phyloP scores from a whole-genome alignment of 2,797 vertebrate species.

The Lepus oiostolus region DNA sequence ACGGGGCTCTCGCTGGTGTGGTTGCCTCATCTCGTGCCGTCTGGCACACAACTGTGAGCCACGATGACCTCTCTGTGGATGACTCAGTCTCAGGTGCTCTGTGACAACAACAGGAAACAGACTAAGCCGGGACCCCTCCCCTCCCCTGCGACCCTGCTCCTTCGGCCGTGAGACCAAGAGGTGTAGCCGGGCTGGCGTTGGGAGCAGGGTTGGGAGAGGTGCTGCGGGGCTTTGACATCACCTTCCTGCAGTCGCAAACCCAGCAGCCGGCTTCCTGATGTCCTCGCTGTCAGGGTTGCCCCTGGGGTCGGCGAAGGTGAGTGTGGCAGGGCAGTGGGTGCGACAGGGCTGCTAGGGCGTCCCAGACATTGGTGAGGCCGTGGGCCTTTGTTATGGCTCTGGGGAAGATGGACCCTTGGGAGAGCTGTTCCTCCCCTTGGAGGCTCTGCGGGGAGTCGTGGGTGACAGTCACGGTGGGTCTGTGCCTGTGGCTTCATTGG shows the following conservation, averaged over 20 bases:
- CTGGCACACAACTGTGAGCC: too few species aligned
- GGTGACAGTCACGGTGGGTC: not conserved
- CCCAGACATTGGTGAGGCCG: not conserved
- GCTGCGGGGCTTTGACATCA: not conserved
- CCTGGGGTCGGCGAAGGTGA: not conserved
- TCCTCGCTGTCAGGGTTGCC: fast-evolving
- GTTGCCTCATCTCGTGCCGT: too few species aligned
- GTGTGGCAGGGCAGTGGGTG: not conserved
- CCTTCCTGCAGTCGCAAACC: not conserved
- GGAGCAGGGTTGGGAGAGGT: not conserved
- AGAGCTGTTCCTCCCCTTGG: not conserved
- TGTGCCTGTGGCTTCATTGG: not conserved
- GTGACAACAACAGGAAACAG: too few species aligned
- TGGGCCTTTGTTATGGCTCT: not conserved
- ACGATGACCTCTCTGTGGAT: too few species aligned
- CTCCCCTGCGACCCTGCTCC: fast-evolving
- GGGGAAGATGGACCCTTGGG: not conserved
- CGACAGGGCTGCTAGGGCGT: not conserved
- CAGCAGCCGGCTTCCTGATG: not conserved
- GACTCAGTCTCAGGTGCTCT: too few species aligned
- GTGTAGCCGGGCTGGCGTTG: not conserved
- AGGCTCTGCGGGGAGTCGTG: not conserved
- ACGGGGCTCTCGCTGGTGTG: too few species aligned
- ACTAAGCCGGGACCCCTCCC: too few species aligned
- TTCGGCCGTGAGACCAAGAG: fast-evolving